A percentile compares a stretch with the other conserved stretches of the same genome.
Conservation (phyloP, 2,113 vertebrate species). For the human (Homo sapiens) region GRCh38 chr6:130586001-130586500, state of each 20-base stretch:
- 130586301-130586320: not conserved
- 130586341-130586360: not conserved
- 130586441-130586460: not conserved
- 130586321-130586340: not conserved
- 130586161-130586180: not conserved
- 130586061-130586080: not conserved
- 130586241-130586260: accelerated
- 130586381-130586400: not conserved
- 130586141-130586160: not conserved
- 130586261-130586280: not conserved
- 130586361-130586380: not conserved
- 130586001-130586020: not conserved
- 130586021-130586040: too few relatives aligned
- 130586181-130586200: not conserved
- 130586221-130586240: not conserved
- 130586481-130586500: not conserved
- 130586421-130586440: not conserved
- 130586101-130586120: not conserved
- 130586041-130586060: accelerated
- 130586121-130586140: not conserved
- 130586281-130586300: not conserved
- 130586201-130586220: not conserved
- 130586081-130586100: not conserved
- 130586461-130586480: not conserved
- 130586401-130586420: not conserved